These are phyloP conservation scores for Agrilus mali DNA, from an alignment of 2,888 invertebrate genomes.

Conservation along the genomic window DNA sequence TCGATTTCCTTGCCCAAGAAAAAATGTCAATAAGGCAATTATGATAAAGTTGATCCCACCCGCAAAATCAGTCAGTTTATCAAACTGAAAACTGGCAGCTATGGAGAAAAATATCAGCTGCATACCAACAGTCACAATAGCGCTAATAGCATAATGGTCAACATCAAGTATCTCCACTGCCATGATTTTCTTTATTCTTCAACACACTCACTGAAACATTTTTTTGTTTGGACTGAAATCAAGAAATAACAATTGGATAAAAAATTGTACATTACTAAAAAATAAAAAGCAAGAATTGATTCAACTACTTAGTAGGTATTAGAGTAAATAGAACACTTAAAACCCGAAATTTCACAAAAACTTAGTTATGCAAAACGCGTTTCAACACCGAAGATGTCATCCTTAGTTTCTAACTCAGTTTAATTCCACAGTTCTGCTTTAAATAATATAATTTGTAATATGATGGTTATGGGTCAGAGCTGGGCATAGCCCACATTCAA, in stretches of 20 bases:
- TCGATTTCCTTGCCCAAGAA: constrained; percentile 69
- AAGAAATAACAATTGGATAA: no score
- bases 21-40: constrained; percentile 75
- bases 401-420: no score
- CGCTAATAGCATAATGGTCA: constrained; percentile 77
- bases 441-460: no score
- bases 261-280: background rate
- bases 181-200: constrained; percentile 33
- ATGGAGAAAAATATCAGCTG: constrained; percentile 81
- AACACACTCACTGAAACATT: background rate
- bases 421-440: no score
- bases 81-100: constrained; percentile 75
- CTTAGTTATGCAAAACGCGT: no score
- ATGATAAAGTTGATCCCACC: constrained; percentile 89
- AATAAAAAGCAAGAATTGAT: background rate
- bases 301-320: no score
- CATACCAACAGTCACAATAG: constrained; percentile 71
- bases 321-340: no score
- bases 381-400: no score
- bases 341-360: no score
- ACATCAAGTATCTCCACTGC: constrained; percentile 63
- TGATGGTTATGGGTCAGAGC: no score
- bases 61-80: constrained; percentile 87
- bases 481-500: no score
- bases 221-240: background rate